Evolutionary conservation across 1,140 invertebrate species (phyloP).

Genomic region (Hypsibius dujardini): DNA sequence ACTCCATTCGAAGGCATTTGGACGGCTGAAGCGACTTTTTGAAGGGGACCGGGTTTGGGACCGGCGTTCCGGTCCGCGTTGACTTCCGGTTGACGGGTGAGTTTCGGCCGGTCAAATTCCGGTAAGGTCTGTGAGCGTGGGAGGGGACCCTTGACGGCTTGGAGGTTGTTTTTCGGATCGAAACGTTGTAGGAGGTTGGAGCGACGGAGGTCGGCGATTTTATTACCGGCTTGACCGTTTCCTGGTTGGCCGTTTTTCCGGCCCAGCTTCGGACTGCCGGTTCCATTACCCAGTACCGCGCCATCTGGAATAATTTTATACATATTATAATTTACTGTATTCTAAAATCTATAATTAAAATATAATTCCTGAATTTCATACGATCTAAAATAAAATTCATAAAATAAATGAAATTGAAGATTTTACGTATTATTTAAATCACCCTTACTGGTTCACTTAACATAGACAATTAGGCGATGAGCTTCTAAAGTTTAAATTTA

Average conservation of each 20-base stretch:
- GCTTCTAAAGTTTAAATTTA: too few species aligned
- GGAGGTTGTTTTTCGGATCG: neutral
- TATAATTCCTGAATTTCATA: too few species aligned
- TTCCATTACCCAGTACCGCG: too few species aligned
- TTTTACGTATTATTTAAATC: too few species aligned
- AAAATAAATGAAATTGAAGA: too few species aligned
- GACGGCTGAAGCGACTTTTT: neutral
- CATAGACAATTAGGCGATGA: too few species aligned
- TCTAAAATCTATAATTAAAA: too few species aligned
- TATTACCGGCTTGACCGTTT: neutral
- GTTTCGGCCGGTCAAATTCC: conserved; percentile 4
- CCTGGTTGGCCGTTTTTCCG: neutral
- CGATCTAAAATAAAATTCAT: too few species aligned
- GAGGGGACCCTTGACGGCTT: neutral
- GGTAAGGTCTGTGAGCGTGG: conserved; percentile 16
- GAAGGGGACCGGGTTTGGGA: neutral
- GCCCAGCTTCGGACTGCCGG: neutral
- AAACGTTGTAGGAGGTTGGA: neutral
- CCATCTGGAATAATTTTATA: too few species aligned
- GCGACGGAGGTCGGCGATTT: neutral
- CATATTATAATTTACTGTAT: too few species aligned
- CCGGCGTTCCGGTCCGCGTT: neutral
- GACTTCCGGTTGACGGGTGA: neutral
- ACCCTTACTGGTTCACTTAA: too few species aligned
- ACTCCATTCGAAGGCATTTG: neutral